Conservation (phyloP, 1,140 invertebrate species). For the Paraescarpia echinospica region DNA sequence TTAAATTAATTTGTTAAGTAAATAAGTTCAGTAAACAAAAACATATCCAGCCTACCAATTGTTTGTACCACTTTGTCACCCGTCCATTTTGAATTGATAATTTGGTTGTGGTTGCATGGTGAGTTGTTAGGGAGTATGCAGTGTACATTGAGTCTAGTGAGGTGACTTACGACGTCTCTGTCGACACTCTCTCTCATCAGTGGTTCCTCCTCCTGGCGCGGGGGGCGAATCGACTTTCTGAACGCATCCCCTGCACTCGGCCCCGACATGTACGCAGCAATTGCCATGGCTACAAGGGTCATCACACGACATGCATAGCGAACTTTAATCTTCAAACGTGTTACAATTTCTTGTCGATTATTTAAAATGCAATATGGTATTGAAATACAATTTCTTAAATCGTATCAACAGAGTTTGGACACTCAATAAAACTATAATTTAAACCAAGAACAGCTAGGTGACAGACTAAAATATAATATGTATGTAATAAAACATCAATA, state of each 20-base stretch:
- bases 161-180: slow-evolving; percentile 69
- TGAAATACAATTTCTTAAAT: background rate
- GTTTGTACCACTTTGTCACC: too few relatives aligned
- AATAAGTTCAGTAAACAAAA: too few relatives aligned
- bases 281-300: background rate
- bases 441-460: background rate
- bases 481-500: too few relatives aligned
- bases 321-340: background rate
- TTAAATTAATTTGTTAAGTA: too few relatives aligned
- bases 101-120: too few relatives aligned
- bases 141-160: too few relatives aligned
- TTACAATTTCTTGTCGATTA: background rate
- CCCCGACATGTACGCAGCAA: background rate
- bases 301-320: background rate
- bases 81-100: too few relatives aligned
- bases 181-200: slow-evolving; percentile 54
- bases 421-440: background rate
- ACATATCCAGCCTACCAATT: too few relatives aligned
- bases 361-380: background rate
- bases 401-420: background rate
- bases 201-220: slow-evolving; percentile 17
- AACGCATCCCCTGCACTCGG: background rate
- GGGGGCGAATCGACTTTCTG: background rate
- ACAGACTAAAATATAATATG: too few relatives aligned
- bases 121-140: too few relatives aligned